These are phyloP conservation scores for Tipula vernalis DNA, from an alignment of 2,888 invertebrate genomes.

Conservation along the genomic window DNA sequence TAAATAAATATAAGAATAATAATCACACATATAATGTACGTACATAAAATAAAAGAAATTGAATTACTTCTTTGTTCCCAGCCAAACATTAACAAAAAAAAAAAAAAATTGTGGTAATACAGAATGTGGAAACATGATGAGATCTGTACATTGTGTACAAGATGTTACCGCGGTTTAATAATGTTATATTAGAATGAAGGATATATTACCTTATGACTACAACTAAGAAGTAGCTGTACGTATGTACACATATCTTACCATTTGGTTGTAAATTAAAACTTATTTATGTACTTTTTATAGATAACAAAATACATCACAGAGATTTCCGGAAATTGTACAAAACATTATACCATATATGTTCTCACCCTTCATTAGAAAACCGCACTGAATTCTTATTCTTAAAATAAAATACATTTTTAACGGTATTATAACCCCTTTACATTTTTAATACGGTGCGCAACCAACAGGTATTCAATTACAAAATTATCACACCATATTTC, in stretches of 20 bases:
- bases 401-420: background rate
- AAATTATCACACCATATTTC: background rate
- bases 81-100: background rate
- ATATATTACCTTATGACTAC: background rate
- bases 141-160: background rate
- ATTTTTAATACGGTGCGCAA: background rate
- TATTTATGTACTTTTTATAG: background rate
- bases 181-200: background rate
- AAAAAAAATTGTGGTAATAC: background rate
- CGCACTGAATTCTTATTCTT: background rate
- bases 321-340: background rate
- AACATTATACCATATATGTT: background rate
- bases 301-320: background rate
- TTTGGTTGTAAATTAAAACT: background rate
- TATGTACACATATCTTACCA: background rate
- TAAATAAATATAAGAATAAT: background rate
- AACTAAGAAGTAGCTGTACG: background rate
- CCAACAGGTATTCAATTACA: background rate
- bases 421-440: too few species aligned
- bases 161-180: background rate
- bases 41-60: background rate
- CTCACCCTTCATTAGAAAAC: background rate
- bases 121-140: constrained; percentile 4
- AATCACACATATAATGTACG: background rate
- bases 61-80: background rate